These are phyloP conservation scores for Tortrix viridana DNA, from an alignment of 2,888 invertebrate genomes.

Conservation along the genomic window DNA sequence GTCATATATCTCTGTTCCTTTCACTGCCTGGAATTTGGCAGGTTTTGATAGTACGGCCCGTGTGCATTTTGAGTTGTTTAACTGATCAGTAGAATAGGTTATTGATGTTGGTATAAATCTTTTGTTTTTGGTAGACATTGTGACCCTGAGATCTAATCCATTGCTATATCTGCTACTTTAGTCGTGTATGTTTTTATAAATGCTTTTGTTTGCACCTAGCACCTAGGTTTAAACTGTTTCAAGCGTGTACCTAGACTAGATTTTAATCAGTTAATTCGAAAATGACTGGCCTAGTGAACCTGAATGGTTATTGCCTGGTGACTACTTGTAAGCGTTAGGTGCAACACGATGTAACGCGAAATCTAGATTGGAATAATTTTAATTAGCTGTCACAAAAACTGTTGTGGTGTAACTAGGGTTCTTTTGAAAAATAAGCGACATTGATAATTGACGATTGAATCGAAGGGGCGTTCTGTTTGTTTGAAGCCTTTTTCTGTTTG, in stretches of 20 bases:
- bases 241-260: conserved; percentile 17
- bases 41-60: no score
- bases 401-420: neutral
- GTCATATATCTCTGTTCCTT: no score
- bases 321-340: conserved; percentile 11
- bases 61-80: no score
- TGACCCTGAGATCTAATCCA: conserved; percentile 15
- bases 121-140: no score
- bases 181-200: conserved; percentile 12
- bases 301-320: conserved; percentile 33
- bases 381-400: conserved; percentile 21
- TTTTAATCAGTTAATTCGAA: conserved; percentile 35
- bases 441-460: no score
- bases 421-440: no score
- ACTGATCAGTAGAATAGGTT: no score
- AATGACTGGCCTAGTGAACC: conserved; percentile 30
- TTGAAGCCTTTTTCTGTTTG: no score
- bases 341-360: conserved; percentile 29
- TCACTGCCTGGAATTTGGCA: no score
- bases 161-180: conserved; percentile 7
- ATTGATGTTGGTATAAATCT: no score
- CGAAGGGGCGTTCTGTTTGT: no score
- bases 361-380: conserved; percentile 31
- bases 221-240: conserved; percentile 26
- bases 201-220: conserved; percentile 27